Conservation (phyloP, 2,113 vertebrate species). For the Mus musculus region GRCm39 chr4:33071501-33072000, state of each 20-base stretch:
- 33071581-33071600: background rate
- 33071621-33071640: background rate
- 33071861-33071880: background rate
- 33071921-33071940: background rate
- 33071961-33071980: background rate
- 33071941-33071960: background rate
- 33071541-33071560: background rate
- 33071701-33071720: background rate
- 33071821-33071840: no score
- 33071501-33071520: background rate
- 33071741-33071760: background rate
- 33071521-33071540: background rate
- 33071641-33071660: background rate
- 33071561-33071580: background rate
- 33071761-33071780: background rate
- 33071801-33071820: background rate
- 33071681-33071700: background rate
- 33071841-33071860: background rate
- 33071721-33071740: no score
- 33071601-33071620: background rate
- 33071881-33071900: background rate
- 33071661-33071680: background rate
- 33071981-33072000: background rate
- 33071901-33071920: background rate
- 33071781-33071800: background rate